Base-by-base conservation (phyloP, 2,888 invertebrate species). In the Amphipoea oculea region DNA sequence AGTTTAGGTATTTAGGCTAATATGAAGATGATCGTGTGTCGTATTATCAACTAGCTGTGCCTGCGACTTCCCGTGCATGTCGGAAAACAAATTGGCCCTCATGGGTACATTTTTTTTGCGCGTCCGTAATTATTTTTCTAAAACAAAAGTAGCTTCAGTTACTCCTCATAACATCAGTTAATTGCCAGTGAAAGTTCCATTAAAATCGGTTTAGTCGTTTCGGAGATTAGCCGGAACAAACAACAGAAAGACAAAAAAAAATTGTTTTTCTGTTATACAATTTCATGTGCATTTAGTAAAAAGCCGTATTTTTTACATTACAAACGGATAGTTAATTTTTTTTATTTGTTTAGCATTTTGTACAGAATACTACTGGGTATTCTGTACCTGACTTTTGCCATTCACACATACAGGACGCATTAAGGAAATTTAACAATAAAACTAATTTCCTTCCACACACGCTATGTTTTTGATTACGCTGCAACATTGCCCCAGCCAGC, bases 401-500 rank as follows among this genome's bases (percentile, higher is more conserved):
- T 23, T 57, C 57, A 9, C 9, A 9, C 9, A 23, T 57, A 4
- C 23, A 11, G 57, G 57, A 54, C 23, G 23, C 9, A 23, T 57
- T 11, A 9, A 23, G 57, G 57, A 54, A 54, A 54, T 57, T 23
- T 57, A 57, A n/a, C 11, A 23, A n/a, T n/a, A 23, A n/a, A 23
- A 17, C 12, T 6, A 42, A 54, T 29, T 54, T 51, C 4, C 20
- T 45, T 68, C 23, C 2, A 57, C 29, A 48, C 4, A 51, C 48
- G 29, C 23, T 36, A 3, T 51, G 20, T 45, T 78, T 67, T 57
- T 42, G 67, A 71, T 67, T 71, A 57, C 62, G 17, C 20, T 67
- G 12, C 48, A 78, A 68, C 29, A 68, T 76, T 76, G 29, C 40
- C 57, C 23, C 23, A 51, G 29, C 23, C n/a, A 45, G 67, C 66